phyloP scores from a whole-genome alignment of 1,140 invertebrate genomes.

The Hyposmocoma kahamanoa region DNA sequence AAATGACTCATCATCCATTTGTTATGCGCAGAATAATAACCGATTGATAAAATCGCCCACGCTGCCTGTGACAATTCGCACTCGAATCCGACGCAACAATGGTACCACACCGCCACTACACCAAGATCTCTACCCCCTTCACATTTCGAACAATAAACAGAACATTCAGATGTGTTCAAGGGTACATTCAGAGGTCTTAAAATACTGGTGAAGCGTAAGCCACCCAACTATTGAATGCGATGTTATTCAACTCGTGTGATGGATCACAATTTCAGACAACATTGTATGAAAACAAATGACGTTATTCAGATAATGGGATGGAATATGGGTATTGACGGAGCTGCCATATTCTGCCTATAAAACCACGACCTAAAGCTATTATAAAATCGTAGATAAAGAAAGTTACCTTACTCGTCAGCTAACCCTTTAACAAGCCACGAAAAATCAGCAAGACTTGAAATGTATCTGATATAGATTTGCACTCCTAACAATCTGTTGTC shows the following conservation, averaged over 20 bases:
- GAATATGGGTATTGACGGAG: too few species aligned
- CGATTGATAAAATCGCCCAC: constrained; percentile 54
- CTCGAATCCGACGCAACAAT: constrained; percentile 56
- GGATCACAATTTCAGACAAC: constrained; percentile 60
- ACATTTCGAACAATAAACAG: constrained; percentile 8
- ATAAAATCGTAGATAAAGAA: too few species aligned
- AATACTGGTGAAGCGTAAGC: constrained; percentile 33
- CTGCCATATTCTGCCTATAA: too few species aligned
- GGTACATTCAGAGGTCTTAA: constrained; percentile 27
- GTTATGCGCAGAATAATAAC: constrained; percentile 48
- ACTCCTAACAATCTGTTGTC: too few species aligned
- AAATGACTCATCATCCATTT: constrained; percentile 42
- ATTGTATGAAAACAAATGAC: constrained; percentile 56
- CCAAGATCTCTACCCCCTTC: constrained; percentile 26
- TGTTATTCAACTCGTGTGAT: constrained; percentile 57
- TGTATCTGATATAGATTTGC: too few species aligned
- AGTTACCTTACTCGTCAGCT: too few species aligned
- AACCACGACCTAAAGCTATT: too few species aligned
- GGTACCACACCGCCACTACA: constrained; percentile 29
- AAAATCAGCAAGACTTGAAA: too few species aligned
- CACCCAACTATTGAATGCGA: constrained; percentile 48
- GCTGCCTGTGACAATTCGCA: constrained; percentile 58
- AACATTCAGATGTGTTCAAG: constrained; percentile 18
- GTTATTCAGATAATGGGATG: constrained; percentile 33
- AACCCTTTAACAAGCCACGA: too few species aligned